phyloP scores from a whole-genome alignment of 2,113 vertebrate genomes.

The Smithornis capensis region DNA sequence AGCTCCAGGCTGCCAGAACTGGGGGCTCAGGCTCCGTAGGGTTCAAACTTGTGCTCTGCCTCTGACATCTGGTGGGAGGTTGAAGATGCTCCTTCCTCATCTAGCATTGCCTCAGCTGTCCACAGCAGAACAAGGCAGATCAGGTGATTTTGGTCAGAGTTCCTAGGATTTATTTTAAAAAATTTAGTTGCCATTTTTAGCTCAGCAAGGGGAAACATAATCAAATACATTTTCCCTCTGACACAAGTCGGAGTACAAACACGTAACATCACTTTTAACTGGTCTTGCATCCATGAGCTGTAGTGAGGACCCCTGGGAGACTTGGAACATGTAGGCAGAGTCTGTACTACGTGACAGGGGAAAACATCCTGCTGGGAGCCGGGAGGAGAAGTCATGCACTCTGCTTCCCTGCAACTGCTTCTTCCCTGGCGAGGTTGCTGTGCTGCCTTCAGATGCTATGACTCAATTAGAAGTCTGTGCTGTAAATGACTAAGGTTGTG shows the following conservation, averaged over 20 bases:
- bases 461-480: neutral
- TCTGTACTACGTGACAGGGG: neutral
- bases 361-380: rapidly evolving
- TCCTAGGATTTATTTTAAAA: neutral
- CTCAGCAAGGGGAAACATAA: neutral
- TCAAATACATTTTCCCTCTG: neutral
- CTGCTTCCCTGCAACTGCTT: neutral
- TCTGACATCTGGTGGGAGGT: rapidly evolving
- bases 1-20: neutral
- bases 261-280: neutral
- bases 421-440: neutral
- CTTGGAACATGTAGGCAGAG: neutral
- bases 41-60: neutral
- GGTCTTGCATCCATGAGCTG: neutral
- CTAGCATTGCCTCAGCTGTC: neutral
- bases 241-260: neutral
- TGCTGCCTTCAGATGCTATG: neutral
- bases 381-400: neutral
- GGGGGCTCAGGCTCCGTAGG: neutral
- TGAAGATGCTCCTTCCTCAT: neutral
- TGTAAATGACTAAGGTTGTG: neutral
- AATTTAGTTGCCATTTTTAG: neutral
- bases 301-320: rapidly evolving
- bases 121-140: neutral
- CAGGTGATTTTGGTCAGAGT: neutral